A percentile compares a stretch with the other conserved stretches of the same genome.
phyloP scores from a whole-genome alignment of 2,113 vertebrate genomes.

The Sinocyclocheilus anophthalmus region DNA sequence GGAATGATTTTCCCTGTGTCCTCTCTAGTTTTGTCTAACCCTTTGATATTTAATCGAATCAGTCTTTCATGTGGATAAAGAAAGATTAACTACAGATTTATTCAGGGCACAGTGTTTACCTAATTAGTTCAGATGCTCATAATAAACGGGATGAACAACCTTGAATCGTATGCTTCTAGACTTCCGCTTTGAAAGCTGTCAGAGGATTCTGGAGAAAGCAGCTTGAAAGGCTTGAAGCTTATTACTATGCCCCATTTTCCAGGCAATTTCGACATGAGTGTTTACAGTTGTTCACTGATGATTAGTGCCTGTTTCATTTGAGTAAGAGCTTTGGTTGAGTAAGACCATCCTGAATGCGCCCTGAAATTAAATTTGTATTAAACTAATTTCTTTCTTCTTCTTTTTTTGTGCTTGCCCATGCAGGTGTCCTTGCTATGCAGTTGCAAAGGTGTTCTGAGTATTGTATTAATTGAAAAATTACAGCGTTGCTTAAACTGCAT shows the following conservation, averaged over 20 bases:
- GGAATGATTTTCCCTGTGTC: conserved; percentile 41
- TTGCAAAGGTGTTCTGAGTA: too few relatives aligned
- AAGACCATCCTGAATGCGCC: not conserved
- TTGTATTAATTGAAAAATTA: too few relatives aligned
- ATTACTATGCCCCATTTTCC: conserved; percentile 2
- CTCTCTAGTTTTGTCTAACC: conserved; percentile 40
- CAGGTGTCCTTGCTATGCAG: too few relatives aligned
- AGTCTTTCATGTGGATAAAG: conserved; percentile 56
- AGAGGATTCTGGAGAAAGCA: conserved; percentile 25
- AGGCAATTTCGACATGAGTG: not conserved
- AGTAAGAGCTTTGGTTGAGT: conserved; percentile 7
- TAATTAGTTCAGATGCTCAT: conserved; percentile 49
- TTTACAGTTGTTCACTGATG: not conserved
- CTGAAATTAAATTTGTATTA: not conserved
- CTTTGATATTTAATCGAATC: conserved; percentile 62
- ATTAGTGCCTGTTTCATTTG: conserved; percentile 3
- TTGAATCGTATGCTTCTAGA: conserved; percentile 31
- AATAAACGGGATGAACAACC: conserved; percentile 43
- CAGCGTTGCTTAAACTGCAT: too few relatives aligned
- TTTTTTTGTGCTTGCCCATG: too few relatives aligned
- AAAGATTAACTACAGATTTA: conserved; percentile 50
- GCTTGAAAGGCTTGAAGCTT: conserved; percentile 13
- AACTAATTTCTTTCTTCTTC: not conserved
- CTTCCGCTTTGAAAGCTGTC: not conserved
- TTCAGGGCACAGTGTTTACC: conserved; percentile 49